Base-by-base conservation (phyloP, 2,888 invertebrate species). In the Spodoptera picta region DNA sequence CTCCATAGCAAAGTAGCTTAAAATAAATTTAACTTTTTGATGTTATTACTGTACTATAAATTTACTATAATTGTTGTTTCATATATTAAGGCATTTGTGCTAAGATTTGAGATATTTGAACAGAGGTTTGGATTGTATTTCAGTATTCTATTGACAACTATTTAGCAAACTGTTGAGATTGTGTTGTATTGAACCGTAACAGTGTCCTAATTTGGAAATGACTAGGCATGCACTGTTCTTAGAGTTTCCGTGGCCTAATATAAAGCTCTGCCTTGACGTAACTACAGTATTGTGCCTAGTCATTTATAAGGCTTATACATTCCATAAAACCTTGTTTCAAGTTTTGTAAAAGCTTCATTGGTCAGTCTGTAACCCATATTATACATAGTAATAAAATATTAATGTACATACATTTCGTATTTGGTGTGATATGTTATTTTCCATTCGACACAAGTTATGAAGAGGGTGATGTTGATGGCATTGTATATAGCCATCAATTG, bases 221-320 rank as follows among this genome's bases (percentile, higher is more conserved):
- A 84, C 88, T 92, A 86, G 89, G 84, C 90, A 87, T 82, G 85
- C 83, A 84, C 87, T 88, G 62, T 84, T 50, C 61, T 68, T 80
- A 82, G 73, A 65, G 66, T 76, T 75, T 76, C 65, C 60, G 43
- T 75, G 69, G 72, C 79, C 75, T 72, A 70, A 74, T 54, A 55
- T 65, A 60, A 67, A 44, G 49, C 60, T 63, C 68, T 58, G 65
- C 62, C 57, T 63, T 67, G 63, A 67, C 67, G 41, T 72, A 75
- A 66, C 56, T 61, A 65, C 85, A 87, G 85, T 87, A 82, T 75
- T 84, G 85, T 90, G 87, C 89, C 87, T 89, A 89, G 90, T 89
- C 89, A 87, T 84, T 85, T 85, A 72, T 83, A 89, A 90, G 89
- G 92, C 92, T 92, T 90, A 90, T 92, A 94, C 93, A 94, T 94